phyloP scores from a whole-genome alignment of 2,113 vertebrate genomes.

The Grallaria varia region DNA sequence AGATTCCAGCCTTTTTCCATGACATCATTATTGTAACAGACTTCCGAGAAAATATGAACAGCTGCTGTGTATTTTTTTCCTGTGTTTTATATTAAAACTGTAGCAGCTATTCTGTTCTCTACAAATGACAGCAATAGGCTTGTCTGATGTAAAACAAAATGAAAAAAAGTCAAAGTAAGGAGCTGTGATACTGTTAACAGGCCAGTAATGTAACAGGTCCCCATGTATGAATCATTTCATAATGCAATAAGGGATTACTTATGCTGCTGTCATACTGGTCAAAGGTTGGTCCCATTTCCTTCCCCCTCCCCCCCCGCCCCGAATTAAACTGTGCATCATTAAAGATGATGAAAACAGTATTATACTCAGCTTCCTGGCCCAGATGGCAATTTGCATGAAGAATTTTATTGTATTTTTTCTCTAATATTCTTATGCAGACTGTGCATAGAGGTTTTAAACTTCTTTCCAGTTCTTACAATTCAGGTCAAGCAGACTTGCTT shows the following conservation, averaged over 20 bases:
- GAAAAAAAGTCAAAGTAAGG: constrained; percentile 36
- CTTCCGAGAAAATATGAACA: constrained; percentile 70
- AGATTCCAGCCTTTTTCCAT: constrained; percentile 74
- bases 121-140: constrained; percentile 36
- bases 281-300: constrained; percentile 52
- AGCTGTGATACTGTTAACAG: constrained; percentile 55
- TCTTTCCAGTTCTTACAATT: background rate
- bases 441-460: background rate
- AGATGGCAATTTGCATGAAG: constrained; percentile 40
- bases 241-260: constrained; percentile 39
- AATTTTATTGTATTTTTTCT: background rate
- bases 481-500: background rate
- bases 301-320: background rate
- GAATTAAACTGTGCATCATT: constrained; percentile 39
- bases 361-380: background rate
- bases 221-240: constrained; percentile 22
- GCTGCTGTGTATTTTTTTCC: constrained; percentile 68
- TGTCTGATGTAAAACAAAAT: constrained; percentile 59
- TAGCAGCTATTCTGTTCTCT: constrained; percentile 60
- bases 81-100: constrained; percentile 70
- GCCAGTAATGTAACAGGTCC: constrained; percentile 39
- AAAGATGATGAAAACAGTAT: constrained; percentile 26
- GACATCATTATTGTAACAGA: constrained; percentile 74
- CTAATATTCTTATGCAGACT: constrained; percentile 6
- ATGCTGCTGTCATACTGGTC: constrained; percentile 40